Conservation (phyloP, 92 coral and sea anemone species). For the Zoanthus sansibaricus region DNA sequence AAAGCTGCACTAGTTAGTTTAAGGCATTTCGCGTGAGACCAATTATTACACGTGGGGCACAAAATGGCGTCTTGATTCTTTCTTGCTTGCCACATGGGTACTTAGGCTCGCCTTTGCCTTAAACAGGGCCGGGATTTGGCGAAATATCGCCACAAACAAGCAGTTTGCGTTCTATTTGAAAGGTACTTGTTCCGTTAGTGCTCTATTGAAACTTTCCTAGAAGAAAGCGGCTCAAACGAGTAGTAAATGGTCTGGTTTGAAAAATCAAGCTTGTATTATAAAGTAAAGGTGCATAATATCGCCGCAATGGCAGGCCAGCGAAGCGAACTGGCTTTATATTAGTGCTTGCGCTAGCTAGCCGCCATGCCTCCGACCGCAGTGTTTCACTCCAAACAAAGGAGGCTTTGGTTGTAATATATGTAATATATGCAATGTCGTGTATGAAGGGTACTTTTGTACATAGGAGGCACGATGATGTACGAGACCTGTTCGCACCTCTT, state of each 20-base stretch:
- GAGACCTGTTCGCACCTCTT: too few species aligned
- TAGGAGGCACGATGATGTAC: too few species aligned
- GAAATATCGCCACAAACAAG: neutral
- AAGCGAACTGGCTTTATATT: too few species aligned
- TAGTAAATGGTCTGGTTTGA: neutral
- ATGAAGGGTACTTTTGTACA: too few species aligned
- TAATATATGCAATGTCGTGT: too few species aligned
- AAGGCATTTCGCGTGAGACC: conserved; percentile 64
- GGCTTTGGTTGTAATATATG: too few species aligned
- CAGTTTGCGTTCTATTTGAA: neutral
- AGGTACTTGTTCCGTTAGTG: neutral
- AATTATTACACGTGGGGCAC: conserved; percentile 51
- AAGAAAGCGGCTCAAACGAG: neutral
- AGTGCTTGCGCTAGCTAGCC: too few species aligned
- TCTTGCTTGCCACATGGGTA: conserved; percentile 51
- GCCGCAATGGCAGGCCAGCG: too few species aligned
- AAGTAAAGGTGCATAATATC: too few species aligned
- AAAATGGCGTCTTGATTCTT: conserved; percentile 66
- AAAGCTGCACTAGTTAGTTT: conserved; percentile 14
- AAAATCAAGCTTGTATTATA: too few species aligned
- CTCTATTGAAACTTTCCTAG: neutral
- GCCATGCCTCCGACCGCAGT: too few species aligned
- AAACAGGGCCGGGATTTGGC: neutral
- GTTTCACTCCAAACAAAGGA: too few species aligned
- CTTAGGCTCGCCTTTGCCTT: neutral